Evolutionary conservation across 2,113 vertebrate species (phyloP).

Genomic region (Neotragus pygmaeus): DNA sequence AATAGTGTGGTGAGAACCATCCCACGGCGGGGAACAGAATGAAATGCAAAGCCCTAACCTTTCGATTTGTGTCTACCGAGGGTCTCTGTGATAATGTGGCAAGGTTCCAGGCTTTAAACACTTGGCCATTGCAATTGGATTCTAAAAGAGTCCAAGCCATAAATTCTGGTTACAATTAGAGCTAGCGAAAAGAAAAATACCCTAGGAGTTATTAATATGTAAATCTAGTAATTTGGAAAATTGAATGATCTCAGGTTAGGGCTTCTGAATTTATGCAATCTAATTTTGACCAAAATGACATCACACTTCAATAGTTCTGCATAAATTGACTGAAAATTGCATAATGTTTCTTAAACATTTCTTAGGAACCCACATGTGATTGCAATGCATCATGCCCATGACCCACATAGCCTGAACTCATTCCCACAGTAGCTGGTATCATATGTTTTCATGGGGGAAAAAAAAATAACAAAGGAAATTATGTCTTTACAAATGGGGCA

Average conservation of each 20-base stretch:
- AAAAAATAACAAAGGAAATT: not conserved
- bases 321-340: conserved; percentile 20
- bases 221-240: conserved; percentile 61
- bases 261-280: conserved; percentile 48
- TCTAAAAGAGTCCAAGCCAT: conserved; percentile 47
- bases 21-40: not conserved
- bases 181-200: conserved; percentile 47
- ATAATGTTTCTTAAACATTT: conserved; percentile 31
- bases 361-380: not conserved
- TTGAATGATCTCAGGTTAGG: conserved; percentile 50
- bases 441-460: not conserved
- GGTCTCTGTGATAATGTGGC: conserved; percentile 15
- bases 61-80: conserved; percentile 36
- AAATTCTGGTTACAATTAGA: conserved; percentile 63
- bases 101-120: conserved; percentile 37
- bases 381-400: not conserved
- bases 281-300: conserved; percentile 59
- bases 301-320: conserved; percentile 24
- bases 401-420: not conserved
- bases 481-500: not conserved
- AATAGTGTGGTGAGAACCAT: not conserved
- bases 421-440: not conserved
- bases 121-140: conserved; percentile 43
- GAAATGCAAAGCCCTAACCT: not conserved
- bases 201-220: conserved; percentile 60